Conservation (phyloP, 2,888 invertebrate species). For the Eutolmus rufibarbis region DNA sequence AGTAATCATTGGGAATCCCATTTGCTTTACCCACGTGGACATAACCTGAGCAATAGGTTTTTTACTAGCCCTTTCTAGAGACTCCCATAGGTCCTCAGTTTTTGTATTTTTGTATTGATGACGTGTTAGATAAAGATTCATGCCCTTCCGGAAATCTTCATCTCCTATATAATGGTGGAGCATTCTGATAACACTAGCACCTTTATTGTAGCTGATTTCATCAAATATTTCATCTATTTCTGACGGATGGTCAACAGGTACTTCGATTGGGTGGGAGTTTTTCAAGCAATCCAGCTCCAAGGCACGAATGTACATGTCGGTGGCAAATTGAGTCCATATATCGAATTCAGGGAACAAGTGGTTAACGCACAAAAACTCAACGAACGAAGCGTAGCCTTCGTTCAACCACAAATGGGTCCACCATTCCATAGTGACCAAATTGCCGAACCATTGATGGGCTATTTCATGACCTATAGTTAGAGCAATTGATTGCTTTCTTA, state of each 20-base stretch:
- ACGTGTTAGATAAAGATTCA: conserved; percentile 86
- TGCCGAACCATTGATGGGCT: conserved; percentile 98
- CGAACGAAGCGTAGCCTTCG: conserved; percentile 95
- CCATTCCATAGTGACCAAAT: conserved; percentile 98
- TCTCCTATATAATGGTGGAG: conserved; percentile 92
- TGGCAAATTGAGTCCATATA: conserved; percentile 96
- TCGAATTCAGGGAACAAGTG: conserved; percentile 94
- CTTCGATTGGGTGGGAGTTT: conserved; percentile 96
- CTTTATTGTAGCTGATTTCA: conserved; percentile 95
- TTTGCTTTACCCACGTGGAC: conserved; percentile 96
- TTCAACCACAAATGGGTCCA: conserved; percentile 97
- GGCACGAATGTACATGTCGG: conserved; percentile 84
- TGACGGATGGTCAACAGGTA: conserved; percentile 90
- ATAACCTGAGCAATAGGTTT: conserved; percentile 91
- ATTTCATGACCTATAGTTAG: conserved; percentile 91
- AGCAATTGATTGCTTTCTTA: conserved; percentile 85
- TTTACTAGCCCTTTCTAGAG: conserved; percentile 85
- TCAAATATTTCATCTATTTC: conserved; percentile 99
- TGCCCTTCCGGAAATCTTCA: conserved; percentile 89
- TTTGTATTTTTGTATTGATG: conserved; percentile 91
- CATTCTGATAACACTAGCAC: conserved; percentile 94
- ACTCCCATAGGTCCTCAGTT: conserved; percentile 93
- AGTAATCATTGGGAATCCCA: conserved; percentile 88
- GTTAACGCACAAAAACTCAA: conserved; percentile 92
- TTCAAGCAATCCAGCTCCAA: conserved; percentile 86